Percentiles rank a stretch among this genome's conserved stretches.
These are phyloP conservation scores for Pemphredon lugubris DNA, from an alignment of 2,888 invertebrate genomes.

Conservation along the genomic window DNA sequence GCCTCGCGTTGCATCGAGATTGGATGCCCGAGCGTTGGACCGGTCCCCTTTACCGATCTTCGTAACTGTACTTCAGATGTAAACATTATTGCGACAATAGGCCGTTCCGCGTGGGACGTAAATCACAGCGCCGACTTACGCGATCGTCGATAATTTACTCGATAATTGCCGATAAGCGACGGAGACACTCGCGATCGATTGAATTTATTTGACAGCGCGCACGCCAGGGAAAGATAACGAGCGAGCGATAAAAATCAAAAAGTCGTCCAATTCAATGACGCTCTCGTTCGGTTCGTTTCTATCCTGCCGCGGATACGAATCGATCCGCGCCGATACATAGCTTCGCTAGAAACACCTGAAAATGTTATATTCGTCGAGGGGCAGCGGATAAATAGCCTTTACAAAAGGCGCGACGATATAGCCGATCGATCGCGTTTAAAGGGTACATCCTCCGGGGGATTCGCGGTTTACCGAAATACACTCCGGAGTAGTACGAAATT, in stretches of 20 bases:
- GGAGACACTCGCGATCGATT: constrained; percentile 30
- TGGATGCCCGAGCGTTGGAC: no score
- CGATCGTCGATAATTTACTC: constrained; percentile 26
- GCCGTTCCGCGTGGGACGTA: constrained; percentile 38
- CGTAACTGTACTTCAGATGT: constrained; percentile 35
- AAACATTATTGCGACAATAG: constrained; percentile 35
- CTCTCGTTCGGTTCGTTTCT: neutral
- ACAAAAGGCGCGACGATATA: constrained; percentile 3
- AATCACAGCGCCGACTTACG: constrained; percentile 15
- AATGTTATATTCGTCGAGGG: neutral
- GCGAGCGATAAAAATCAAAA: neutral
- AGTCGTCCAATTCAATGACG: neutral
- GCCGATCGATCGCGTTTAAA: constrained; percentile 22
- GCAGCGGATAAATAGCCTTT: neutral
- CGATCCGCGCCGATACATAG: neutral
- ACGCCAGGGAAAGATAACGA: neutral
- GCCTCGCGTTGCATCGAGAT: constrained; percentile 22
- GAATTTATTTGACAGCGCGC: constrained; percentile 13
- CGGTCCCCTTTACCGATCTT: constrained; percentile 57
- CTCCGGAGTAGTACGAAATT: no score
- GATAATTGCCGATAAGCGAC: constrained; percentile 46
- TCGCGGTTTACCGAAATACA: no score
- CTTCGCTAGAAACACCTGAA: neutral
- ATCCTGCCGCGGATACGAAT: neutral
- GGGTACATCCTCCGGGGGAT: no score